Base-by-base conservation (phyloP, 2,888 invertebrate genomes). In the Apeira syringaria region DNA sequence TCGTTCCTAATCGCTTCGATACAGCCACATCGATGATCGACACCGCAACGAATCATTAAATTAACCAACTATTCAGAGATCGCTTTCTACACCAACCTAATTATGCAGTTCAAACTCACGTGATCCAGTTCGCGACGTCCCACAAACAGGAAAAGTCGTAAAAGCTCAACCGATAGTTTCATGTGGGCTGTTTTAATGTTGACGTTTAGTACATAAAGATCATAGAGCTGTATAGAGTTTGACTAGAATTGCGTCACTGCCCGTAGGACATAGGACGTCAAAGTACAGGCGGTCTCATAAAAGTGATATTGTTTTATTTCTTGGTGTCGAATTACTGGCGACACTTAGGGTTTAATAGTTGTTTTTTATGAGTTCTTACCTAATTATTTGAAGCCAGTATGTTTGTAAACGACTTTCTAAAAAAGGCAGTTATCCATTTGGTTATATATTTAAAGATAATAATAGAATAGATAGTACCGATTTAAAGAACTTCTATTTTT, bases 91-190 rank as follows among this genome's bases (percentile, higher is more conserved):
- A 53, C 50, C 49, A 52, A 55, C 56, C 56, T 50, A 38, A 30
- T 47, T 49, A 61, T 33, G 45, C 47, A 46, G 59, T 57, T 58
- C 47, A 58, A 39, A 44, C 40, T 37, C 33, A 38, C 42, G 48
- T 61, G 63, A 66, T 70, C 68, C 59, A 60, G 67, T 70, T 68
- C 41, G 47, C 59, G 36, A 26, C 58, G 64, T 52, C 60, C 64
- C 64, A 64, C 66, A 68, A 68, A 72, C 63, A 74, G 76, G 78
- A 77, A 79, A 64, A 50, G 50, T 62, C 69, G 61, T 82, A 80
- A 82, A 80, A 47, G 70, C 80, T 81, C 80, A 81, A n/a, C 80
- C 50, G 50, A 52, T 37, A 30, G 26, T 42, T 47, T 41, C 43
- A 37, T 36, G 49, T 50, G 48, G 50, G 50, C 45, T 48, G 49